Evolutionary conservation across 2,888 invertebrate genomes (phyloP).

Genomic region (Rotaria sp.): DNA sequence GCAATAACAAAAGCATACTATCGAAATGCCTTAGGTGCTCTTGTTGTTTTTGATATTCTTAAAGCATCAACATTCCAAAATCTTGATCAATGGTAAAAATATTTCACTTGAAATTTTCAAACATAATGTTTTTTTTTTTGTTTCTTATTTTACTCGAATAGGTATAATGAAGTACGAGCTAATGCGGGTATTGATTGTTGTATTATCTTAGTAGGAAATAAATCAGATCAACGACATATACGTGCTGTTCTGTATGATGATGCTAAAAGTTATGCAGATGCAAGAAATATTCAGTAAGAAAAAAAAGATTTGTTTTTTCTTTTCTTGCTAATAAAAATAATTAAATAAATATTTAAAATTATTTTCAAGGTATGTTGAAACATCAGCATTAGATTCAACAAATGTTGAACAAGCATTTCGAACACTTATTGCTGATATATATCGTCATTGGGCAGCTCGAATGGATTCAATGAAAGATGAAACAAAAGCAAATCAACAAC

Average conservation of each 20-base stretch:
- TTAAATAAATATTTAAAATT: background rate
- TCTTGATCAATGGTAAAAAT: constrained; percentile 81
- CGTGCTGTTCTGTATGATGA: constrained; percentile 12
- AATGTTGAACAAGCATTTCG: constrained; percentile 30
- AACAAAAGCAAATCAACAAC: background rate
- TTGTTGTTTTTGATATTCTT: constrained; percentile 97
- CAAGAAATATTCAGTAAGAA: constrained; percentile 20
- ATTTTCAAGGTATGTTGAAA: background rate
- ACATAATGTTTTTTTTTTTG: no score
- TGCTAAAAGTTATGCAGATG: constrained; percentile 4
- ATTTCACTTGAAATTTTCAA: background rate
- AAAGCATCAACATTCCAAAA: constrained; percentile 99
- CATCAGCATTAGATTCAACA: constrained; percentile 18
- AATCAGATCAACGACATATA: constrained; percentile 25
- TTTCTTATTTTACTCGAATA: background rate
- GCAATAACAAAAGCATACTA: constrained; percentile 63
- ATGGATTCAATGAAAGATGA: constrained; percentile 27
- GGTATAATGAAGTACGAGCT: constrained; percentile 24
- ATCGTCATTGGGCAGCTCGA: background rate
- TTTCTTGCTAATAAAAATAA: background rate
- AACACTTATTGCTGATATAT: background rate
- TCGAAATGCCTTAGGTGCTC: constrained; percentile 94
- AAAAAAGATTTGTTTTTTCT: background rate
- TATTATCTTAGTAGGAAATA: constrained; percentile 10
- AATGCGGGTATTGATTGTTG: constrained; percentile 28